Evolutionary conservation across 2,113 vertebrate species (phyloP).

Genomic region (Anser brachyrhynchus): DNA sequence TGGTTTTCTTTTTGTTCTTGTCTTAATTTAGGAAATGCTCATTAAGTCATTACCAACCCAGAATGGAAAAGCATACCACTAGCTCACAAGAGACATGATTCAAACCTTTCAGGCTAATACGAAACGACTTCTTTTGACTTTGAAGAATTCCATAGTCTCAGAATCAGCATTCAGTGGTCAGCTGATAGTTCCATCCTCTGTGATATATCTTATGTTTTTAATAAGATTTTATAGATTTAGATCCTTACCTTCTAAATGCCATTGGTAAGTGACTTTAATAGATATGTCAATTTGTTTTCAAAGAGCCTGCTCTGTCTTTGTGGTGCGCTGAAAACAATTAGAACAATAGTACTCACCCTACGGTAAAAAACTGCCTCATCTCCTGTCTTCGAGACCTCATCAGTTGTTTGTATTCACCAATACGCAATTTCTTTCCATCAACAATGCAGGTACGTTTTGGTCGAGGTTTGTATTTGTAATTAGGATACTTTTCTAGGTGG

Average conservation of each 20-base stretch:
- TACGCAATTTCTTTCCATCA: conserved; percentile 97
- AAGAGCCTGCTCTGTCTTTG: not conserved
- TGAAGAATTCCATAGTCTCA: conserved; percentile 10
- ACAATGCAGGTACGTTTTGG: conserved; percentile 99
- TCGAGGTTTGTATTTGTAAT: conserved; percentile 99
- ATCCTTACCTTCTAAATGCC: not conserved
- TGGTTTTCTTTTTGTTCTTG: conserved; percentile 24
- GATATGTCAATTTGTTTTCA: not conserved
- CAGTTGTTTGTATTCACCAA: conserved; percentile 98
- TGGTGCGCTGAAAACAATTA: not conserved
- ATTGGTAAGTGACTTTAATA: conserved; percentile 26
- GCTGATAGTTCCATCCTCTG: not conserved
- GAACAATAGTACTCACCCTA: conserved; percentile 84
- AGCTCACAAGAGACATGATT: conserved; percentile 10
- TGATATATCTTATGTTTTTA: not conserved
- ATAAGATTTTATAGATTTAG: not conserved
- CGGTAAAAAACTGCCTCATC: conserved; percentile 99
- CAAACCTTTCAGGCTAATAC: conserved; percentile 15
- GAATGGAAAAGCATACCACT: conserved; percentile 9
- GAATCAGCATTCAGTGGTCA: not conserved
- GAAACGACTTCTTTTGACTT: conserved; percentile 35
- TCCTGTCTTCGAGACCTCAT: conserved; percentile 98
- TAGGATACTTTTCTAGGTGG: conserved; percentile 98
- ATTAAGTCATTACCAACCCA: not conserved
- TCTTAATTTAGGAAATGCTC: conserved; percentile 29